A percentile compares a stretch with the other conserved stretches of the same genome.
phyloP scores from a whole-genome alignment of 2,797 vertebrate genomes.

The Bovichtus variegatus region DNA sequence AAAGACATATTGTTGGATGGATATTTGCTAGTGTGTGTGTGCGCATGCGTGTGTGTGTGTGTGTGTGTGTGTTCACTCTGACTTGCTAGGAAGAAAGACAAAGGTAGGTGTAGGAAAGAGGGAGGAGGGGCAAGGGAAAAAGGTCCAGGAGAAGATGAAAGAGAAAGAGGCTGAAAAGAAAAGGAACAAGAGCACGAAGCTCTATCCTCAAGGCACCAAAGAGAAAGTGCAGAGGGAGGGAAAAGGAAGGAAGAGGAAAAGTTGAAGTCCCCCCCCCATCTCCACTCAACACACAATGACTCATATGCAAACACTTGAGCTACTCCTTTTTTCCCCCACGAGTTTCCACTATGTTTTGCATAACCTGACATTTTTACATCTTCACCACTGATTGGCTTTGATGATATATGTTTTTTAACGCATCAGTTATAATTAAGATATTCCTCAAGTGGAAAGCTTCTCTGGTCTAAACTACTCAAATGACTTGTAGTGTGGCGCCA shows the following conservation, averaged over 20 bases:
- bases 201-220: constrained; percentile 59
- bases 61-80: constrained; percentile 7
- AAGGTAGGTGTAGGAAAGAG: constrained; percentile 25
- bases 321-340: background rate
- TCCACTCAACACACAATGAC: constrained; percentile 1
- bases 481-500: constrained; percentile 11
- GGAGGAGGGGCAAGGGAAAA: constrained; percentile 36
- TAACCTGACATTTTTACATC: constrained; percentile 34
- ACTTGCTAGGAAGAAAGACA: constrained; percentile 22
- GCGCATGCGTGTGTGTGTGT: constrained; percentile 8
- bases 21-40: constrained; percentile 36
- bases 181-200: constrained; percentile 38
- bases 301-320: constrained; percentile 32
- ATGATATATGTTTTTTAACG: constrained; percentile 28
- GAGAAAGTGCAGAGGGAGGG: constrained; percentile 54
- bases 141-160: constrained; percentile 65
- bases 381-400: constrained; percentile 17
- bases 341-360: constrained; percentile 8
- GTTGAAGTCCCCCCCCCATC: constrained; percentile 23
- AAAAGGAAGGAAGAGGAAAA: constrained; percentile 50
- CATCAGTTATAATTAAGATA: constrained; percentile 31
- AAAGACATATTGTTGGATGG: constrained; percentile 50
- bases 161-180: constrained; percentile 46
- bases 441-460: constrained; percentile 17
- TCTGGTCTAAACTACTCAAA: constrained; percentile 5